Conservation (phyloP, 2,888 invertebrate species). For the Sepiola atlantica region DNA sequence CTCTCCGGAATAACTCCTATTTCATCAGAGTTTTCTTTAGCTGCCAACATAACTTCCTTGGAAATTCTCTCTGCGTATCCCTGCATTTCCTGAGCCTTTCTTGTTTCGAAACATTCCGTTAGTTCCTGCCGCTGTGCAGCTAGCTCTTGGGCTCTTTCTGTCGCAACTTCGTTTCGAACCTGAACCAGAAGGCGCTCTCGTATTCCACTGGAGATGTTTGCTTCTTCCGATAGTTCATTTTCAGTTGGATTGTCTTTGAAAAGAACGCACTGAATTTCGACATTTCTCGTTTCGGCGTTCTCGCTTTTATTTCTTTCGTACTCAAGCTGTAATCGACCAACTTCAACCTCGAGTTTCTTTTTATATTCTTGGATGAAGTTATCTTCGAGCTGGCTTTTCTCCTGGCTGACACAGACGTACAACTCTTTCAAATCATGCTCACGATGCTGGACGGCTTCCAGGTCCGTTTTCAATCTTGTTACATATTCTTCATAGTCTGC, state of each 20-base stretch:
- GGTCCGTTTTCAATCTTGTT: constrained; percentile 58
- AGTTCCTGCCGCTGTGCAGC: not conserved
- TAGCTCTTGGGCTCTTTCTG: not conserved
- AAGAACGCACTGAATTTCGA: not conserved
- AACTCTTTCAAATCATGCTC: constrained; percentile 69
- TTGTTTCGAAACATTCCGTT: not conserved
- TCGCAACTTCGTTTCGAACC: not conserved
- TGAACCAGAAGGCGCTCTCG: not conserved
- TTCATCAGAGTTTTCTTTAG: not conserved
- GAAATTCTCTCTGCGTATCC: not conserved
- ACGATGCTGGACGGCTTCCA: constrained; percentile 61
- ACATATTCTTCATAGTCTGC: constrained; percentile 32
- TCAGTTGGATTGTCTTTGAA: not conserved
- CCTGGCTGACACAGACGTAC: constrained; percentile 67
- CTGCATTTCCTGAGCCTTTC: not conserved
- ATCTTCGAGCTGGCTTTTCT: constrained; percentile 62
- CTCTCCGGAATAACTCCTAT: not conserved
- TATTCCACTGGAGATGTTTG: not conserved
- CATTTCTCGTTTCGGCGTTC: not conserved
- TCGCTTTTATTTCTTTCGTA: not conserved
- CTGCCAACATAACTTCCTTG: not conserved
- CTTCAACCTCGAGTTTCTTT: not conserved
- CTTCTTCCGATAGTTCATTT: not conserved
- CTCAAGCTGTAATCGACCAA: not conserved
- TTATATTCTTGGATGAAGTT: constrained; percentile 45